phyloP scores from a whole-genome alignment of 2,888 invertebrate species.

The Nemurella pictetii region DNA sequence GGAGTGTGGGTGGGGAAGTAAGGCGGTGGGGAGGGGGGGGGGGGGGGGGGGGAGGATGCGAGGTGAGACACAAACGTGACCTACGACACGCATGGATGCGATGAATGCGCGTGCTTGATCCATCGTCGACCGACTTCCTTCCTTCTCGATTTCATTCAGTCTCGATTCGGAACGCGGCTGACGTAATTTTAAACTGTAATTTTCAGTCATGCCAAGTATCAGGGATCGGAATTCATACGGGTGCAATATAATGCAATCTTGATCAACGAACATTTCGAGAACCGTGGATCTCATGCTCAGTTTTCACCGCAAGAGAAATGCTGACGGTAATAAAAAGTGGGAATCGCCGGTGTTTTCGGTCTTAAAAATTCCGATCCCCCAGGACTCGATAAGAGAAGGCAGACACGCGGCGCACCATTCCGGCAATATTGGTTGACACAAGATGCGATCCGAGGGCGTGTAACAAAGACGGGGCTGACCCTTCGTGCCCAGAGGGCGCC shows the following conservation, averaged over 20 bases:
- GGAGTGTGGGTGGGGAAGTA: not conserved
- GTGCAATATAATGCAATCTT: too few relatives aligned
- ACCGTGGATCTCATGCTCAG: too few relatives aligned
- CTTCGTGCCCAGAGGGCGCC: not conserved
- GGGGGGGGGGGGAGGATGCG: not conserved
- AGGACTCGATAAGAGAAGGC: not conserved
- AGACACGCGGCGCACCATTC: not conserved
- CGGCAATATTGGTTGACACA: not conserved
- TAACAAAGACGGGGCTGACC: not conserved
- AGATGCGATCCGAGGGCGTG: not conserved
- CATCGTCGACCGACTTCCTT: not conserved
- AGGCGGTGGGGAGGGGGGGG: not conserved
- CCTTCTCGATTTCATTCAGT: not conserved
- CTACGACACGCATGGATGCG: constrained; percentile 1
- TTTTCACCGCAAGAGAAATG: too few relatives aligned
- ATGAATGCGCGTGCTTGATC: not conserved
- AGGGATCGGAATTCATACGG: too few relatives aligned
- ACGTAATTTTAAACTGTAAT: not conserved
- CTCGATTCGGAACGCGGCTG: not conserved
- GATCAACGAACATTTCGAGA: too few relatives aligned
- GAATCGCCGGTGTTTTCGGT: too few relatives aligned
- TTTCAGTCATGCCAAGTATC: not conserved
- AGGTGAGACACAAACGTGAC: not conserved
- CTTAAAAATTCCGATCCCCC: not conserved
- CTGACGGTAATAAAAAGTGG: too few relatives aligned